Evolutionary conservation across 2,888 invertebrate genomes (phyloP).

Genomic region (Drosophila anomalata): DNA sequence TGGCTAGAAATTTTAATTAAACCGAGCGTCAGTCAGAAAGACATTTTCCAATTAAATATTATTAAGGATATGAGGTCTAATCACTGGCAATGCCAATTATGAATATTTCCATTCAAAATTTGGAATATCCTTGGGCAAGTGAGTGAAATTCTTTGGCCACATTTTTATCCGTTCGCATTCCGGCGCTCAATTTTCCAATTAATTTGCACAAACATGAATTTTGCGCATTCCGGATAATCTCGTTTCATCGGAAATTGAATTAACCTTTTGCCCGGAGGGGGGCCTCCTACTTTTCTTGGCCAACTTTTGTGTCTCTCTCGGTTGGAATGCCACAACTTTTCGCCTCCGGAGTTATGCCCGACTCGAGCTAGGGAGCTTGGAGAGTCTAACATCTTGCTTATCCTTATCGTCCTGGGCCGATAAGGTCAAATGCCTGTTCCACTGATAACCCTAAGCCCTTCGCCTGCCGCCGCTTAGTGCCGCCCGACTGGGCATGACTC

Average conservation of each 20-base stretch:
- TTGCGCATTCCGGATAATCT: constrained; percentile 39
- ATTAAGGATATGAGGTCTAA: neutral
- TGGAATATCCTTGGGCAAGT: neutral
- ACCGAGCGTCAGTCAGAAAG: constrained; percentile 7
- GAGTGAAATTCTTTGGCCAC: neutral
- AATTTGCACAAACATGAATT: constrained; percentile 40
- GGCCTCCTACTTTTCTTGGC: constrained; percentile 2
- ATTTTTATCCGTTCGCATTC: neutral
- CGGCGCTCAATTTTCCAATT: constrained; percentile 41
- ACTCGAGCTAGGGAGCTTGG: constrained; percentile 31
- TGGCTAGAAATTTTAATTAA: constrained; percentile 19
- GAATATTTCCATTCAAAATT: neutral
- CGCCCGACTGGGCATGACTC: constrained; percentile 49
- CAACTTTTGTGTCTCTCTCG: constrained; percentile 37
- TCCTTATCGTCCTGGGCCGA: constrained; percentile 35
- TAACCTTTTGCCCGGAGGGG: constrained; percentile 16
- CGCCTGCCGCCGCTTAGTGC: constrained; percentile 52
- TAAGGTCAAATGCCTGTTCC: constrained; percentile 57
- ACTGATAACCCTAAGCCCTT: constrained; percentile 55
- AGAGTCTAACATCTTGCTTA: constrained; percentile 49
- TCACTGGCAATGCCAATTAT: neutral
- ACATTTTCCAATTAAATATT: constrained; percentile 1
- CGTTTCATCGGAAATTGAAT: constrained; percentile 38
- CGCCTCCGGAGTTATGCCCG: constrained; percentile 50
- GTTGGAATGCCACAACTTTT: constrained; percentile 53